Percentiles rank a stretch among this genome's conserved stretches.
Evolutionary conservation across 2,797 vertebrate genomes (phyloP).

Genomic region (Tenualosa thibaudeaui): DNA sequence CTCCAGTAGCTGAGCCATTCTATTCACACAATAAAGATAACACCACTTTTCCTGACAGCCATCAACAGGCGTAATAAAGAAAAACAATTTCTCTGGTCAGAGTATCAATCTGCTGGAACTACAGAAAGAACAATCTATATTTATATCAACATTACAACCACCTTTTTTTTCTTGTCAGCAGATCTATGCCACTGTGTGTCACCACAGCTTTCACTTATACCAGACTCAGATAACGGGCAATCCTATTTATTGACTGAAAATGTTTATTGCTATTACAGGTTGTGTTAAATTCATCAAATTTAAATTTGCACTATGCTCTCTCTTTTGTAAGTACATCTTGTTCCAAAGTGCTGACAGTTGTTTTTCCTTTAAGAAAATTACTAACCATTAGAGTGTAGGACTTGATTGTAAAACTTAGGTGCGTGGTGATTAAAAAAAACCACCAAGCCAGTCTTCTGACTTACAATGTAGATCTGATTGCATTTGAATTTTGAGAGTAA

Average conservation of each 20-base stretch:
- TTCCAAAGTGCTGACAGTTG: background rate
- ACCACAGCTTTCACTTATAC: background rate
- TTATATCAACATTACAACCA: background rate
- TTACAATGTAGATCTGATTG: background rate
- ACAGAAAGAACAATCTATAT: background rate
- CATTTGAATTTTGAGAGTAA: background rate
- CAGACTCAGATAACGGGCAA: background rate
- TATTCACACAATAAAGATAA: no score
- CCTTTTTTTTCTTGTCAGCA: background rate
- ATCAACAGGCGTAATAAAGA: no score
- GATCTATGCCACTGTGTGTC: background rate
- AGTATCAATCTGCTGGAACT: background rate
- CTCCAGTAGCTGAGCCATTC: no score
- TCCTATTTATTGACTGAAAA: background rate
- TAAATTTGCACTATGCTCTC: background rate
- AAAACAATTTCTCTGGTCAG: background rate
- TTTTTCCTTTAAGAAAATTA: background rate
- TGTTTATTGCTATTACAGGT: background rate
- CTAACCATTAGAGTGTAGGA: background rate
- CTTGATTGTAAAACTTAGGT: background rate
- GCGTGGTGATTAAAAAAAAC: background rate
- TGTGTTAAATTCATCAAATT: background rate
- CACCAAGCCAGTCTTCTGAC: background rate
- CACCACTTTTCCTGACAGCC: no score
- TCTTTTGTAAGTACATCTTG: background rate